Conservation (phyloP, 1,140 invertebrate genomes). For the Idris sp. region DNA sequence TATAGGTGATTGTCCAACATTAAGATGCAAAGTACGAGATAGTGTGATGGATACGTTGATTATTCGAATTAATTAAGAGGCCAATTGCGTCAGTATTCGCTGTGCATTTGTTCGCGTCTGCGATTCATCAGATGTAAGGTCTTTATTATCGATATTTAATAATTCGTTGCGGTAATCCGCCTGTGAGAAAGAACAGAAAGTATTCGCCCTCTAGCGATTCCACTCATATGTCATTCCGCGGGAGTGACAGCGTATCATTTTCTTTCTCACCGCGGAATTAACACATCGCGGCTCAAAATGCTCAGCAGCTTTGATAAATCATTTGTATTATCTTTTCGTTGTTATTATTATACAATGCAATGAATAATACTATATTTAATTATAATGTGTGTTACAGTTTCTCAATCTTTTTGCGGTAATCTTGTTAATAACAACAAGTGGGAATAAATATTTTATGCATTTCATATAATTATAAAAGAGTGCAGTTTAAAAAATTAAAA, state of each 20-base stretch:
- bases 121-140: constrained; percentile 36
- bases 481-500: no score
- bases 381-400: constrained; percentile 42
- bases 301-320: constrained; percentile 45
- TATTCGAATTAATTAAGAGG: constrained; percentile 34
- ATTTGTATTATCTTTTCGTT: constrained; percentile 43
- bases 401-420: constrained; percentile 28
- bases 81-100: constrained; percentile 13
- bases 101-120: constrained; percentile 22
- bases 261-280: constrained; percentile 54
- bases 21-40: constrained; percentile 23
- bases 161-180: constrained; percentile 54
- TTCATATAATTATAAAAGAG: no score
- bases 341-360: constrained; percentile 45
- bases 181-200: constrained; percentile 55
- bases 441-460: no score
- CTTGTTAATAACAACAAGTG: constrained; percentile 9
- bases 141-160: constrained; percentile 61
- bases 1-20: constrained; percentile 12
- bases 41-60: constrained; percentile 33
- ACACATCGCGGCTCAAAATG: constrained; percentile 43
- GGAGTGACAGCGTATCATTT: constrained; percentile 60
- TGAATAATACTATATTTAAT: constrained; percentile 55
- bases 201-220: constrained; percentile 52
- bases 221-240: constrained; percentile 56